Evolutionary conservation across 2,797 vertebrate genomes (phyloP), one percentile per base, ranked within the genome.

Genomic region (Sphaeramia orbicularis): DNA sequence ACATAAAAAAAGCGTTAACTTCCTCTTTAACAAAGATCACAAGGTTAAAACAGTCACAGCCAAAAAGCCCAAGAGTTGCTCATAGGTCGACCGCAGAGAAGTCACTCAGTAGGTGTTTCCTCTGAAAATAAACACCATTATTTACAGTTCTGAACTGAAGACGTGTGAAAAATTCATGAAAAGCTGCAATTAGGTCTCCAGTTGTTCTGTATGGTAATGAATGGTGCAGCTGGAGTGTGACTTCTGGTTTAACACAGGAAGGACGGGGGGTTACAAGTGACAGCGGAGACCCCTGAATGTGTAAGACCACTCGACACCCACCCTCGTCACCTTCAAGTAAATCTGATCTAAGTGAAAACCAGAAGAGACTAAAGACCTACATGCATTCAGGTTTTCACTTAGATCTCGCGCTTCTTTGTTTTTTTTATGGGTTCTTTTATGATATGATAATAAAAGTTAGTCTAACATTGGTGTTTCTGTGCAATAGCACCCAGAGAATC

Each of bases 221-320:
- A 11, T 6, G 6, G 9, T 47, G 57, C 13, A 42, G 0, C 10
- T n/a, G 0, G 19, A 0, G 7, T 40, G 19, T 1, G 16, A 44
- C 35, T 4, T 76, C 77, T 76, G 85, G 86, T 81, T 84, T 79
- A 42, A 67, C 67, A 9, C 79, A 73, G 79, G 81, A 88, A 83
- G 44, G 14, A 7, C n/a, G 57, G 67, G 21, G 67, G 21, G 36
- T 65, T 41, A 32, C 0, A 19, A 38, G 51, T 50, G 52, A 60
- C 13, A 48, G 36, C 55, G 30, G 49, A 69, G 56, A 74, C 49
- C 71, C 21, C 51, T 2, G 4, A 50, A 45, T 15, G 59, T 65
- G 54, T n/a, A 16, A 63, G 49, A 70, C 60, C 67, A 50, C 69
- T 10, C 32, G 11, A 32, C 50, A 51, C n/a, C 7, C 41, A 47